These are phyloP conservation scores for Cenopis cana DNA, from an alignment of 2,888 invertebrate species.

Conservation along the genomic window DNA sequence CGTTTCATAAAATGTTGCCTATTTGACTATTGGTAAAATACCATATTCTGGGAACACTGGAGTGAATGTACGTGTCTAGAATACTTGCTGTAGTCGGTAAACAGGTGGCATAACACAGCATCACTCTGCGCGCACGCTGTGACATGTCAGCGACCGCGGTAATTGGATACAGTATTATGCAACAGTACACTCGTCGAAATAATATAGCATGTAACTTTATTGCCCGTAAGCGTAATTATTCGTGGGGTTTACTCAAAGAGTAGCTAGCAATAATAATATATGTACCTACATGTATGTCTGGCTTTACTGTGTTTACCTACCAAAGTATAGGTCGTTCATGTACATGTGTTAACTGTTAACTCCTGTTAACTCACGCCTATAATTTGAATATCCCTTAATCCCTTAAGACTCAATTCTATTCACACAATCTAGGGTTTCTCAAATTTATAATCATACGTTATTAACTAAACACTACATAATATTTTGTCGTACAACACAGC, in stretches of 20 bases:
- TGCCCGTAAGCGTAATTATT: background rate
- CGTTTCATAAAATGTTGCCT: too few relatives aligned
- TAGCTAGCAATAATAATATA: too few relatives aligned
- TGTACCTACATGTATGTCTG: too few relatives aligned
- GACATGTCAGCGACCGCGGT: constrained; percentile 40
- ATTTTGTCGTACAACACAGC: too few relatives aligned
- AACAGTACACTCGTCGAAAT: constrained; percentile 11
- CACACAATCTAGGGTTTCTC: too few relatives aligned
- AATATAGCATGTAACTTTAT: constrained; percentile 1
- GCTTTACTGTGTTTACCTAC: background rate
- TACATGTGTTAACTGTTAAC: background rate
- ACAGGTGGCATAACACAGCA: constrained; percentile 21
- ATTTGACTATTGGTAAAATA: too few relatives aligned
- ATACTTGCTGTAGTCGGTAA: background rate
- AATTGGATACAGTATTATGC: constrained; percentile 32
- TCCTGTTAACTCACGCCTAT: background rate
- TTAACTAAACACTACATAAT: background rate
- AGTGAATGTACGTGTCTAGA: background rate
- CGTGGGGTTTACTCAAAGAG: too few relatives aligned
- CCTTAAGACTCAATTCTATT: too few relatives aligned
- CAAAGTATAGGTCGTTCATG: background rate
- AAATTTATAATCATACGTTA: background rate
- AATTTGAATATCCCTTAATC: too few relatives aligned
- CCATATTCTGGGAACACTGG: background rate
- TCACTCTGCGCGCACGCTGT: constrained; percentile 26